Percentiles rank a stretch among this genome's conserved stretches.
Evolutionary conservation across 1,140 invertebrate genomes (phyloP).

Genomic region (Heliconius eleuchia): DNA sequence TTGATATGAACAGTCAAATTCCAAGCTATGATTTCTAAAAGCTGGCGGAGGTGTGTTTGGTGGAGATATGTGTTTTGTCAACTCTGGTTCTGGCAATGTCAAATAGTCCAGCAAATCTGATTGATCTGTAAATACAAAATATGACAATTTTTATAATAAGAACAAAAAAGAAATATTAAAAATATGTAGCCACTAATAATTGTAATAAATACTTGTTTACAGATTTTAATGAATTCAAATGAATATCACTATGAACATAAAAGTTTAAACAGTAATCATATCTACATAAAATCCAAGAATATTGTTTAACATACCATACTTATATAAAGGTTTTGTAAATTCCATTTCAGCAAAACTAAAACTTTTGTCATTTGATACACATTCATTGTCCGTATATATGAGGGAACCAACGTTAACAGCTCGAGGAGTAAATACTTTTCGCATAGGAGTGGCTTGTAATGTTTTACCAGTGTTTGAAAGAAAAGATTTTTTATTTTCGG

Average conservation of each 20-base stretch:
- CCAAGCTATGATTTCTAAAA: conserved; percentile 45
- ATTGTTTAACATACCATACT: conserved; percentile 52
- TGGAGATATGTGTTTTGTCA: conserved; percentile 46
- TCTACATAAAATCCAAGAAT: too few species aligned
- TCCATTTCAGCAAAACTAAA: conserved; percentile 55
- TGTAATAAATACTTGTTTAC: too few species aligned
- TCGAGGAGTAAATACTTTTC: conserved; percentile 57
- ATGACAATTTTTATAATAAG: too few species aligned
- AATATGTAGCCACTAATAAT: too few species aligned
- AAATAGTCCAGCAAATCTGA: conserved; percentile 62
- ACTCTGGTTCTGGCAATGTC: conserved; percentile 46
- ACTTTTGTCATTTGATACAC: conserved; percentile 34
- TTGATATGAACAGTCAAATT: conserved; percentile 64
- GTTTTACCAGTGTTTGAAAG: conserved; percentile 67
- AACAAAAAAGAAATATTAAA: too few species aligned
- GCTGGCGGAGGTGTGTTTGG: conserved; percentile 66
- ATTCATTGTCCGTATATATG: conserved; percentile 61
- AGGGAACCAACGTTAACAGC: conserved; percentile 58
- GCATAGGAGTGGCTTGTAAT: conserved; percentile 58
- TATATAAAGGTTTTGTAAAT: conserved; percentile 62
- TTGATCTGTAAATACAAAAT: conserved; percentile 34
- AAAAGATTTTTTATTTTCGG: conserved; percentile 67
- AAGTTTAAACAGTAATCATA: too few species aligned
- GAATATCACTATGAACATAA: too few species aligned
- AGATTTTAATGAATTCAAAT: too few species aligned